These are phyloP conservation scores for Melanotaenia pygmaea DNA, from an alignment of 2,797 vertebrate species.

Conservation along the genomic window DNA sequence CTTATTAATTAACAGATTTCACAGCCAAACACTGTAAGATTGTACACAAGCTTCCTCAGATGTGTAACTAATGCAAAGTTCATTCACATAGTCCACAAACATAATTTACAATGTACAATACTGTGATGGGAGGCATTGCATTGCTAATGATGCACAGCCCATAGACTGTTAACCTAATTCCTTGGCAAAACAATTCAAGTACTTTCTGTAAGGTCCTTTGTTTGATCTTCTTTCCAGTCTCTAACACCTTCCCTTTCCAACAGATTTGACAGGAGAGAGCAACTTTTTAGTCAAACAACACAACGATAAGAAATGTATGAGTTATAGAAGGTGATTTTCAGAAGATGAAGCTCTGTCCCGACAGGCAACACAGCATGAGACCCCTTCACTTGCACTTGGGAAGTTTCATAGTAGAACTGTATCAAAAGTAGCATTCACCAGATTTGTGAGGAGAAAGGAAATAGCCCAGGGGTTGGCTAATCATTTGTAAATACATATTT, in stretches of 20 bases:
- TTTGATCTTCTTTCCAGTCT: neutral
- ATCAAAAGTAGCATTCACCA: too few species aligned
- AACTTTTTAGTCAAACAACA: neutral
- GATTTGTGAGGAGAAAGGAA: neutral
- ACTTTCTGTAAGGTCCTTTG: neutral
- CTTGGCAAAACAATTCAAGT: neutral
- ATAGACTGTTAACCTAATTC: neutral
- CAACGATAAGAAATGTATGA: neutral
- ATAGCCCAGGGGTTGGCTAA: too few species aligned
- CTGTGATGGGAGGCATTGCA: neutral
- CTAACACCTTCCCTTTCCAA: neutral
- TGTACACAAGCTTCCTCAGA: neutral
- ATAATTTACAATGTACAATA: neutral
- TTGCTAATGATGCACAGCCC: neutral
- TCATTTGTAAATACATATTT: too few species aligned
- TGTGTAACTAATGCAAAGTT: neutral
- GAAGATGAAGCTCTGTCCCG: neutral
- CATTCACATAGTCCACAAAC: neutral
- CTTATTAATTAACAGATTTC: neutral
- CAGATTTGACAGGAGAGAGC: neutral
- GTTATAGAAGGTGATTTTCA: neutral
- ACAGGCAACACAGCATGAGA: neutral
- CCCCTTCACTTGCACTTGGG: neutral
- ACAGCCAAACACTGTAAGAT: neutral
- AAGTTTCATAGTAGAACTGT: neutral